Percentiles rank a stretch among this genome's conserved stretches.
These are phyloP conservation scores for Caenorhabditis remanei DNA, from an alignment of 1,140 invertebrate species.

Conservation along the genomic window DNA sequence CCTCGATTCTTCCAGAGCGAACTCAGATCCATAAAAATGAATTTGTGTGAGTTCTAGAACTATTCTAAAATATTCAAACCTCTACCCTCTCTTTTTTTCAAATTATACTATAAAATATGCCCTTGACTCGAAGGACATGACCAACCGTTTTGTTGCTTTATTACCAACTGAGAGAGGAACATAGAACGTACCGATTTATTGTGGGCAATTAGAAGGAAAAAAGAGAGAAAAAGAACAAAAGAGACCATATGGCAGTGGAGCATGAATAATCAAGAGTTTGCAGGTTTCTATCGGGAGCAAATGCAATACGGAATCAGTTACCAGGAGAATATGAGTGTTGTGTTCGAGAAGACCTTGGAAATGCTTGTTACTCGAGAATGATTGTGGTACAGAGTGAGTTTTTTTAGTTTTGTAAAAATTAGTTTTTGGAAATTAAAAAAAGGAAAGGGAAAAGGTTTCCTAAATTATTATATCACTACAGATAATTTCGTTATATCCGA, in stretches of 20 bases:
- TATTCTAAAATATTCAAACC: neutral
- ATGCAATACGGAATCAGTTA: slow-evolving; percentile 57
- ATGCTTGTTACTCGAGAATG: slow-evolving; percentile 56
- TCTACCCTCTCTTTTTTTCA: too few species aligned
- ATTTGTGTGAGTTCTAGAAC: slow-evolving; percentile 46
- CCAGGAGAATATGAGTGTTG: slow-evolving; percentile 60
- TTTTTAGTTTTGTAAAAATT: too few species aligned
- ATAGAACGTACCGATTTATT: slow-evolving; percentile 28
- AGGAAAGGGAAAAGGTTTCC: too few species aligned
- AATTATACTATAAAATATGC: neutral
- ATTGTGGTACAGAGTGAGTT: slow-evolving; percentile 21
- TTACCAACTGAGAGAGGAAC: neutral
- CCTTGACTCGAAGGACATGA: slow-evolving; percentile 40
- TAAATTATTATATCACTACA: too few species aligned
- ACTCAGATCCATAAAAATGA: slow-evolving; percentile 57
- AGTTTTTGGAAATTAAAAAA: too few species aligned
- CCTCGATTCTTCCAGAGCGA: slow-evolving; percentile 54
- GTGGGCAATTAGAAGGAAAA: slow-evolving; percentile 4
- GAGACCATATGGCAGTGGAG: slow-evolving; percentile 32
- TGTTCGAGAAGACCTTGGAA: slow-evolving; percentile 54
- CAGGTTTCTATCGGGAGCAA: slow-evolving; percentile 55
- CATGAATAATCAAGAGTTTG: slow-evolving; percentile 50
- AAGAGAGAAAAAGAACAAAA: neutral
- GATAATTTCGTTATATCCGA: too few species aligned
- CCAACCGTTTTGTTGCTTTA: slow-evolving; percentile 43